Base-by-base conservation (phyloP, 2,888 invertebrate genomes). In the Rhyacophila evoluta region DNA sequence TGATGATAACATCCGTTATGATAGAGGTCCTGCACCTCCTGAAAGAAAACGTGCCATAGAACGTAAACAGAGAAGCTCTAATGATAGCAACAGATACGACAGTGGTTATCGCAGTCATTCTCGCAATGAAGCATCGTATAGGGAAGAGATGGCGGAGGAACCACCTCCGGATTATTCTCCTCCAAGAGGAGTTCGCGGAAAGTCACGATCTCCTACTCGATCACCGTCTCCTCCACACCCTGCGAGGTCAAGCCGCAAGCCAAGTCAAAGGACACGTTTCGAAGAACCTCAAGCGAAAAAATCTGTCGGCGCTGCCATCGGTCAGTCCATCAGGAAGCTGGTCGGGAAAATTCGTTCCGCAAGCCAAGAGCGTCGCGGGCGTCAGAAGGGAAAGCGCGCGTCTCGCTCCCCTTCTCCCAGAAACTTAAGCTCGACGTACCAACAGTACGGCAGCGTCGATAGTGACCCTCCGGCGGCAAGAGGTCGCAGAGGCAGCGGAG, bases 251-350 rank as follows among this genome's bases (percentile, higher is more conserved):
- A 39, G 72, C 33, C 88, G 90, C 55, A 93, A 93, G 85, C 89
- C 90, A 80, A 92, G 93, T 85, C 94, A 94, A 86, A 93, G 94
- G 84, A 94, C 94, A 0, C 89, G 94, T 70, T 94, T 95, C 85
- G 94, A 79, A 74, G 74, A 82, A 41, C 89, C 71, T 75, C 82
- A 25, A 88, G 89, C 74, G 87, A 83, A 84, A 77, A 83, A 83
- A 77, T 90, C 92, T 0, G 89, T 92, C 77, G 92, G 92, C 0
- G 88, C 92, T 80, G 90, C 92, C 80, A 93, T 94, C 85, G 95
- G 95, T 72, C 95, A 95, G 85, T 95, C 95, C 19, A 93, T 95
- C 84, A 91, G 95, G 83, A 95, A 95, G 87, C 87, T 95, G 81
- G 95, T 96, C 15, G 95, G 95, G 77, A 95, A 95, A 87, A 93